phyloP scores from a whole-genome alignment of 2,888 invertebrate genomes.

The Leptodirus hochenwartii region DNA sequence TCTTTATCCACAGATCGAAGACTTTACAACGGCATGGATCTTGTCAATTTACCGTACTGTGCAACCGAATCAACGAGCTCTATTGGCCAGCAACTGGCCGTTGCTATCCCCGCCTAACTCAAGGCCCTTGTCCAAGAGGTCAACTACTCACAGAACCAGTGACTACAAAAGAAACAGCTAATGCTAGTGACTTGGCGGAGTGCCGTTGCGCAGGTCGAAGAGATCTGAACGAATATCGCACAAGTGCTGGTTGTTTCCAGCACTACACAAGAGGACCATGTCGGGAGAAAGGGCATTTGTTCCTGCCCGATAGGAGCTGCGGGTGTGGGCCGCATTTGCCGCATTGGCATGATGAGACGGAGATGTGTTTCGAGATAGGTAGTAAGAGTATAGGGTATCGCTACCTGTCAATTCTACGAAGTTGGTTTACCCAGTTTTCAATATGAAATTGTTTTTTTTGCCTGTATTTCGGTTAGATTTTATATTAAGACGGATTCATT shows the following conservation, averaged over 20 bases:
- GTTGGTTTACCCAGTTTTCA: too few relatives aligned
- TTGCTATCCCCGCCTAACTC: slow-evolving; percentile 51
- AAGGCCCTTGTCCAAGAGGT: slow-evolving; percentile 62
- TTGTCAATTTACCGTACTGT: too few relatives aligned
- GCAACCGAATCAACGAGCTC: slow-evolving; percentile 42
- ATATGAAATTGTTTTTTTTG: too few relatives aligned
- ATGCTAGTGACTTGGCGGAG: slow-evolving; percentile 40
- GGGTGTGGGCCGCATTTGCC: slow-evolving; percentile 54
- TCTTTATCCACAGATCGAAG: too few relatives aligned
- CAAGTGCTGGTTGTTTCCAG: slow-evolving; percentile 47
- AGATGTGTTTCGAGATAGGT: slow-evolving; percentile 63
- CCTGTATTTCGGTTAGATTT: too few relatives aligned
- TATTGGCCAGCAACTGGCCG: slow-evolving; percentile 62
- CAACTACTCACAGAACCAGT: slow-evolving; percentile 41
- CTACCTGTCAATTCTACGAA: too few relatives aligned
- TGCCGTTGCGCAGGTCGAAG: slow-evolving; percentile 32
- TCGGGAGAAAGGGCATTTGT: slow-evolving; percentile 52
- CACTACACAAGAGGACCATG: slow-evolving; percentile 70
- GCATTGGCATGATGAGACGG: slow-evolving; percentile 51
- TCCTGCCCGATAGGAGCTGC: slow-evolving; percentile 54
- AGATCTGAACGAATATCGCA: slow-evolving; percentile 28
- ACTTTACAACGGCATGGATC: too few relatives aligned
- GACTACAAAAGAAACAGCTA: slow-evolving; percentile 32
- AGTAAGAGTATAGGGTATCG: too few relatives aligned
- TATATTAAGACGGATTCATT: too few relatives aligned